phyloP scores from a whole-genome alignment of 1,140 invertebrate species.

The Medauroidea extradentata region DNA sequence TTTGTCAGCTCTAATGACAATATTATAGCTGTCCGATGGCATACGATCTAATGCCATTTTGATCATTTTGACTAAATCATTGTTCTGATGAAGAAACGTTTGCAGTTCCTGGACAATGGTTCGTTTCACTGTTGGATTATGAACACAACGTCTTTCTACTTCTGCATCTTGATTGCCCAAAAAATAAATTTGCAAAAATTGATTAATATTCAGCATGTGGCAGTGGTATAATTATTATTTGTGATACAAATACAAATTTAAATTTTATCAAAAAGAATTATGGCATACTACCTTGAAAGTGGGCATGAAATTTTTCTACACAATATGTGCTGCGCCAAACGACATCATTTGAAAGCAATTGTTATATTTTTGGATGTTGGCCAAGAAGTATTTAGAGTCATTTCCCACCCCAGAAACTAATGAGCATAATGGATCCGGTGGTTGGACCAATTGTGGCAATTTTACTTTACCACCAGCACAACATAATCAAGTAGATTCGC shows the following conservation, averaged over 20 bases:
- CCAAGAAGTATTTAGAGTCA: constrained; percentile 35
- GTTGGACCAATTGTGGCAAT: constrained; percentile 34
- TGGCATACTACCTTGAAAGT: constrained; percentile 36
- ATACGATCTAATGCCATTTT: no score
- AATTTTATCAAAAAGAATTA: no score
- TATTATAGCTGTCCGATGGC: no score
- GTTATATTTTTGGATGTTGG: constrained; percentile 30
- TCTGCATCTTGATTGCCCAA: constrained; percentile 39
- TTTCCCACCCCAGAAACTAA: constrained; percentile 29
- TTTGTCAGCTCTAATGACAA: no score
- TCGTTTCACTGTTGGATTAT: constrained; percentile 28
- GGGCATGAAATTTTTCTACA: constrained; percentile 33
- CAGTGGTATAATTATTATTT: constrained; percentile 24
- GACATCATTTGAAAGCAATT: constrained; percentile 35
- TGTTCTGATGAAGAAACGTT: constrained; percentile 38
- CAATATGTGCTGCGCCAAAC: constrained; percentile 35
- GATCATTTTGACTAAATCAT: constrained; percentile 39
- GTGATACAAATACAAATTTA: background rate
- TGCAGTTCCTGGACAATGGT: constrained; percentile 34
- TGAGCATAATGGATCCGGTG: constrained; percentile 31
- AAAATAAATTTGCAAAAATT: constrained; percentile 42
- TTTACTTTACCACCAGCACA: constrained; percentile 37
- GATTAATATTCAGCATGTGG: constrained; percentile 25
- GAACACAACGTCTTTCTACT: constrained; percentile 38
- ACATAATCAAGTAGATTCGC: constrained; percentile 40